Evolutionary conservation across 1,140 invertebrate genomes (phyloP), one percentile per base, ranked within the genome.

Genomic region (Agrilus planipennis): DNA sequence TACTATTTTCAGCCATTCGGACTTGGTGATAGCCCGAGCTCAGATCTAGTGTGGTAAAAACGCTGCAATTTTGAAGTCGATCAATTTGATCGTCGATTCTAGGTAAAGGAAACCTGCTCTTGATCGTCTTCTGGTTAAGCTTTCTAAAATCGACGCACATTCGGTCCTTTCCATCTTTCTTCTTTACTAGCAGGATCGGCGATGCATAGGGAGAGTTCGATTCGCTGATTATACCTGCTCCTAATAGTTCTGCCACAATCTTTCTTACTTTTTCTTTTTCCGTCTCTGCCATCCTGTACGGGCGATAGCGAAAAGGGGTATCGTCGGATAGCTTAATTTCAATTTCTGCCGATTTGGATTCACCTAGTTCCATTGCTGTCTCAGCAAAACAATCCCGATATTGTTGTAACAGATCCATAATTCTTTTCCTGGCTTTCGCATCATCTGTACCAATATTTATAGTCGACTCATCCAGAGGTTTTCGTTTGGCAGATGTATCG

Each of bases 1-100:
- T 19, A 9, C 45, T 37, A 16, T 46, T 29, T 14, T 54, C 14
- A 10, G 11, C 25, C 10, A 55, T 22, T 5, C 31, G 41, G 16
- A 58, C 51, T 34, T 55, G 56, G 47, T 48, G 57, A 46, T 56
- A 64, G 2, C 46, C 55, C 7, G 46, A 41, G 16, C 46, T 48
- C 12, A 60, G 39, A 42, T 57, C 57, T 0, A 62, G 15, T 16
- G 42, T 50, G 11, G 44, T 41, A 3, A 58, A 41, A 28, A 53
- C 12, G 44, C 39, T 0, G 57, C 55, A 4, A n/a, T 51, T 46
- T 2, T 55, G 27, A 0, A 67, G 37, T 21, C 47, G 45, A 21
- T 55, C 49, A 2, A 63, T 36, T 22, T 58, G 58, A 15, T 40
- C 35, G 12, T 46, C 44, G 29, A 55, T 55, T 7, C 49, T 27